Percentiles rank a stretch among this genome's conserved stretches.
Conservation (phyloP, 2,797 vertebrate species). For the Chrysocyon brachyurus region DNA sequence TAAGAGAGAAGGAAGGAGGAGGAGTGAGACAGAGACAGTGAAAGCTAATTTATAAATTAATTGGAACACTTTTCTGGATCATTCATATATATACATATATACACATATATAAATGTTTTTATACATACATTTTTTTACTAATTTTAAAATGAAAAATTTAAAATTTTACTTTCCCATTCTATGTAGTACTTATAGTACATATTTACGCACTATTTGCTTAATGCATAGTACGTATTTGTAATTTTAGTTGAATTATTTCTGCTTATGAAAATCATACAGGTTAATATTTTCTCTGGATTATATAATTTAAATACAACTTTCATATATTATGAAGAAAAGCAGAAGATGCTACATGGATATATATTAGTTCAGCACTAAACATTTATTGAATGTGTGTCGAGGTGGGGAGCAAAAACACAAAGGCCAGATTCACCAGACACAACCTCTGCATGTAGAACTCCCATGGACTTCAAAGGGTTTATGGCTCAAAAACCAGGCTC, state of each 20-base stretch:
- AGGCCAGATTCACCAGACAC: conserved; percentile 49
- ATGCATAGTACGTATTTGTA: not conserved
- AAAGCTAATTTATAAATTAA: not conserved
- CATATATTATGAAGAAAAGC: not conserved
- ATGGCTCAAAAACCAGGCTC: conserved; percentile 66
- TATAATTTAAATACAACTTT: not conserved
- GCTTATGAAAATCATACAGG: not conserved
- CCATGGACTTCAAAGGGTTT: conserved; percentile 74
- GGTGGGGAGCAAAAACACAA: not conserved
- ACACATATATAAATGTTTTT: no score
- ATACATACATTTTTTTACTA: not conserved
- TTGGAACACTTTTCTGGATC: not conserved
- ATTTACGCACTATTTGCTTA: not conserved
- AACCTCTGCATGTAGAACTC: conserved; percentile 38
- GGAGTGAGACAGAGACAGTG: not conserved
- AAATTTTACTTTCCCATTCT: not conserved
- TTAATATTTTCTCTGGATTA: conserved; percentile 1
- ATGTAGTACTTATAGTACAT: not conserved
- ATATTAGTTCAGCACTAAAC: not conserved
- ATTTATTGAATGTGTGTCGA: not conserved
- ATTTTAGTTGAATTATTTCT: conserved; percentile 48
- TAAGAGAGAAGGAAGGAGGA: not conserved
- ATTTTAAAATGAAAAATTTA: not conserved
- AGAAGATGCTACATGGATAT: not conserved
- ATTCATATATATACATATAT: not conserved